phyloP scores from a whole-genome alignment of 64 coral and sea anemone genomes.

The Montipora cactus region DNA sequence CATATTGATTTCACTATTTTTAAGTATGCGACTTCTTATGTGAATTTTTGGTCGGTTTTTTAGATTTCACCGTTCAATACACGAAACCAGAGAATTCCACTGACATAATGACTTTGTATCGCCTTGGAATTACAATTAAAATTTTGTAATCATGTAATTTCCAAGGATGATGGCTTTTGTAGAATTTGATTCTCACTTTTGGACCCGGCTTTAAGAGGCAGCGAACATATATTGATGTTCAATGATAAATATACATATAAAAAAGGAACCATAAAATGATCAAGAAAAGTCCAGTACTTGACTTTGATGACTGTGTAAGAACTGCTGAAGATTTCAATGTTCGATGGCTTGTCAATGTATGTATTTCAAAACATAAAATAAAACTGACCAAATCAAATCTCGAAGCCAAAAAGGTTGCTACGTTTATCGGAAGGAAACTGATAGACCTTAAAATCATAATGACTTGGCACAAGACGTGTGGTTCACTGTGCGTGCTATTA shows the following conservation, averaged over 20 bases:
- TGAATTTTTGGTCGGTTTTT: too few relatives aligned
- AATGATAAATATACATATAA: neutral
- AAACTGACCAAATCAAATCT: neutral
- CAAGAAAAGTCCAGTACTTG: neutral
- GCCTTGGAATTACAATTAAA: too few relatives aligned
- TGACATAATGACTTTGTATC: too few relatives aligned
- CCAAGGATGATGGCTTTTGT: too few relatives aligned
- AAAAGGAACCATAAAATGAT: neutral
- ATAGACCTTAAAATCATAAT: neutral
- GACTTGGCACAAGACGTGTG: neutral
- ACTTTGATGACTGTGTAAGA: neutral
- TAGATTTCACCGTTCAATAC: too few relatives aligned
- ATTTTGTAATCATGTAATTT: too few relatives aligned
- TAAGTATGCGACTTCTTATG: neutral
- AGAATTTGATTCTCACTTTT: neutral
- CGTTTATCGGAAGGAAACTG: neutral
- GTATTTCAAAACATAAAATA: neutral
- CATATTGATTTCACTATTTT: neutral
- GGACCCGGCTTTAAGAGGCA: neutral
- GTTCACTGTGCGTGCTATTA: too few relatives aligned
- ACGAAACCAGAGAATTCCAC: too few relatives aligned
- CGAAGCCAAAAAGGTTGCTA: neutral
- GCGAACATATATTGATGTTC: neutral
- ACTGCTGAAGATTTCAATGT: too few relatives aligned
- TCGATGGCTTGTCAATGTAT: neutral